Evolutionary conservation across 2,113 vertebrate genomes (phyloP), one percentile per base, ranked within the genome.

Genomic region (Pseudopipra pipra): DNA sequence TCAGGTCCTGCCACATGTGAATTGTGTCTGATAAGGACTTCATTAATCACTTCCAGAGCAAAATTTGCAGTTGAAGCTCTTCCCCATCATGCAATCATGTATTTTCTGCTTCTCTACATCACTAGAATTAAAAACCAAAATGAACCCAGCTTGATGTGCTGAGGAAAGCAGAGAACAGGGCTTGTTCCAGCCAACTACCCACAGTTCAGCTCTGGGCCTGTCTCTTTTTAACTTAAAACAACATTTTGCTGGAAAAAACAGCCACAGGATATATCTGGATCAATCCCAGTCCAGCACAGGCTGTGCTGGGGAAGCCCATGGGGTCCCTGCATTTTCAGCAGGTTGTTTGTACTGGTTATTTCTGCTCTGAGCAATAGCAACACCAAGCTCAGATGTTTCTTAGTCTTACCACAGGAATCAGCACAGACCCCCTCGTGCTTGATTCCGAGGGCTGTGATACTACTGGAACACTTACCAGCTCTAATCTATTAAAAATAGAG

Each of bases 101-200:
- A 41, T 87, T 76, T 87, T 79, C 62, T 81, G n/a, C 61, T 76
- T 85, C 62, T 62, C 91, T 85, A 7, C 62, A 62, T 35, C 25
- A 68, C 54, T 33, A 65, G 54, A 63, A 87, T 75, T 73, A 75
- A 89, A 92, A 72, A 96, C 43, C 28, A 82, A 54, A 79, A 46
- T 1, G n/a, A 73, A 41, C 14, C 17, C 30, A 61, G 47, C 30
- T 85, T 9, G 78, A 52, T 33, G 17, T 2, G 22, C 33, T 44
- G 70, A 51, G 80, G 19, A 41, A 67, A 59, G 56, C 39, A 44
- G 65, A 68, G 37, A 63, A 77, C 18, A 14, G 49, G 39, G 1
- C 10, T n/a, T 47, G 30, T 62, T 84, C 73, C 59, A 58, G 44
- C 63, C 71, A 12, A 13, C 51, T 52, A 80, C 30, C 22, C 59